A percentile compares a stretch with the other conserved stretches of the same genome.
These are phyloP conservation scores for Odocoileus hemionus DNA, from an alignment of 2,113 vertebrate species.

Conservation along the genomic window DNA sequence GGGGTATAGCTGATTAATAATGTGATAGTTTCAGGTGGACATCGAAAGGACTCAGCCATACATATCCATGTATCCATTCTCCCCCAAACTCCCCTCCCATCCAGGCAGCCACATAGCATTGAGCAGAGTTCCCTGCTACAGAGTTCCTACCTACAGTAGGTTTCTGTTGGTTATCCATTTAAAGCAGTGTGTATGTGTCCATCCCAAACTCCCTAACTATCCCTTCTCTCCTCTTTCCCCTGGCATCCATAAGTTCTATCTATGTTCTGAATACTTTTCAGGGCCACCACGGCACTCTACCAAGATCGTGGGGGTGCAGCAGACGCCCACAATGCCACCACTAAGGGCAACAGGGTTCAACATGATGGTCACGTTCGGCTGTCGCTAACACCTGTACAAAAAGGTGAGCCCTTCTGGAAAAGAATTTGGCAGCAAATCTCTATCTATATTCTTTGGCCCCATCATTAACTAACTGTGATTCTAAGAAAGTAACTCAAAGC, in stretches of 20 bases:
- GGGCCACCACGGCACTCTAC: not conserved
- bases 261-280: rapidly evolving
- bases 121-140: not conserved
- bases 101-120: not conserved
- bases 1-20: not conserved
- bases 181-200: not conserved
- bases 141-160: not conserved
- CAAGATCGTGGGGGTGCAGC: not conserved
- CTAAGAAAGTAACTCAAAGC: not conserved
- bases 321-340: rapidly evolving
- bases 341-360: not conserved
- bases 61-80: not conserved
- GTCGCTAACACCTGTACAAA: no score
- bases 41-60: not conserved
- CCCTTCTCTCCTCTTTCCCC: not conserved
- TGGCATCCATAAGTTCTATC: not conserved
- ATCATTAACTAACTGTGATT: not conserved
- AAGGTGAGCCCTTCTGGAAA: not conserved
- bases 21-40: not conserved
- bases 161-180: not conserved
- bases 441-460: not conserved
- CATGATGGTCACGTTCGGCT: rapidly evolving
- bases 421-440: not conserved
- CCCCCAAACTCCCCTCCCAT: not conserved
- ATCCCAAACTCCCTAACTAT: not conserved